Percentiles rank a stretch among this genome's conserved stretches.
Evolutionary conservation across 2,888 invertebrate species (phyloP).

Genomic region (Spilosoma lubricipeda): DNA sequence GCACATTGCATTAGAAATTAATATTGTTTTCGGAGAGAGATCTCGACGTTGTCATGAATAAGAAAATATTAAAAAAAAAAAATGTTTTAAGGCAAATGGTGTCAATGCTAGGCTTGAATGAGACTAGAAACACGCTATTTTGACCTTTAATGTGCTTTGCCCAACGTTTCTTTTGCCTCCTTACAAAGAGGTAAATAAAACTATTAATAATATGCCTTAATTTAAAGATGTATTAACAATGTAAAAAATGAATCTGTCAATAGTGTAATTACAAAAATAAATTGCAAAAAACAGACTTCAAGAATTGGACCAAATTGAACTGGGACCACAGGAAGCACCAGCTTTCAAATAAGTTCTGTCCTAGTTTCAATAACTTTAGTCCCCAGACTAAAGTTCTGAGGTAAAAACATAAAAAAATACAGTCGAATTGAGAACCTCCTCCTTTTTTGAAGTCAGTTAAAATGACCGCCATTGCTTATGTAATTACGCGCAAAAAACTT

Average conservation of each 20-base stretch:
- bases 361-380: too few relatives aligned
- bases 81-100: not conserved
- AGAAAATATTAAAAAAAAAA: not conserved
- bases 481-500: not conserved
- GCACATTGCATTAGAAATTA: conserved; percentile 9
- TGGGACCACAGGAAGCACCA: too few relatives aligned
- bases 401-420: too few relatives aligned
- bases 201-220: not conserved
- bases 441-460: too few relatives aligned
- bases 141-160: not conserved
- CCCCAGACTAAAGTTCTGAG: too few relatives aligned
- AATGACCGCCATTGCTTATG: not conserved
- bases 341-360: too few relatives aligned
- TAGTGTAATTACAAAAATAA: not conserved
- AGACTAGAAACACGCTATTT: not conserved
- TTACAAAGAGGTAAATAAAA: not conserved
- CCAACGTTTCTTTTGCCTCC: not conserved
- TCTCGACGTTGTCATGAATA: not conserved
- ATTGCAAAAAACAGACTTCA: too few relatives aligned
- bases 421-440: too few relatives aligned
- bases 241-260: not conserved
- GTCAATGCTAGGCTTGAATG: not conserved
- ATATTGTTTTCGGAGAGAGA: not conserved
- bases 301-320: too few relatives aligned
- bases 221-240: not conserved